phyloP scores from a whole-genome alignment of 2,797 vertebrate genomes.

The Rhinogobio ventralis region DNA sequence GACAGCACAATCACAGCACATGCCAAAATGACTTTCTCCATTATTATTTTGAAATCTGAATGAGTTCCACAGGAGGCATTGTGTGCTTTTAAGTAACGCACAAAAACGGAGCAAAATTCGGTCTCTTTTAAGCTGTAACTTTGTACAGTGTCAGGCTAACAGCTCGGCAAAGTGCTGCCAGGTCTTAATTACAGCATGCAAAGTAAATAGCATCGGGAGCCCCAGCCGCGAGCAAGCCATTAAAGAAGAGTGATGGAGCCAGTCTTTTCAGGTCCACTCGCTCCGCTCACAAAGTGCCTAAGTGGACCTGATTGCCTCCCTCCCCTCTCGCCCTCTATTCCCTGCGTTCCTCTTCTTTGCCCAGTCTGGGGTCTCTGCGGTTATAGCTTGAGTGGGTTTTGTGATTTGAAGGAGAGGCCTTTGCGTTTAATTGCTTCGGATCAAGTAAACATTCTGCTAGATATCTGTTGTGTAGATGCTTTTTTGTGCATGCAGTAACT shows the following conservation, averaged over 20 bases:
- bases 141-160: conserved; percentile 66
- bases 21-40: conserved; percentile 45
- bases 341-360: conserved; percentile 73
- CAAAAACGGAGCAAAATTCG: conserved; percentile 54
- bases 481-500: background rate
- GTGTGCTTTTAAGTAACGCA: conserved; percentile 56
- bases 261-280: conserved; percentile 69
- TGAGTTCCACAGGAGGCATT: conserved; percentile 55
- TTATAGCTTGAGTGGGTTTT: conserved; percentile 75
- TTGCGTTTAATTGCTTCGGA: conserved; percentile 30
- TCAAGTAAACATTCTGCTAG: conserved; percentile 29
- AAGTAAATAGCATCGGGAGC: conserved; percentile 70
- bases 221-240: conserved; percentile 70
- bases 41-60: conserved; percentile 39
- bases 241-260: conserved; percentile 75
- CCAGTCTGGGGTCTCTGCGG: conserved; percentile 74
- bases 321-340: conserved; percentile 59
- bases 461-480: conserved; percentile 3
- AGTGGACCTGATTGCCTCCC: conserved; percentile 80
- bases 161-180: conserved; percentile 69
- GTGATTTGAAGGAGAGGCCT: conserved; percentile 70
- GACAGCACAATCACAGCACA: conserved; percentile 40
- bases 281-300: conserved; percentile 74
- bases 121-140: conserved; percentile 69
- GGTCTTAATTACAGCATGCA: conserved; percentile 77